Evolutionary conservation across 2,113 vertebrate genomes (phyloP), one percentile per base, ranked within the genome.

Genomic region (Onychorhynchus coronatus): DNA sequence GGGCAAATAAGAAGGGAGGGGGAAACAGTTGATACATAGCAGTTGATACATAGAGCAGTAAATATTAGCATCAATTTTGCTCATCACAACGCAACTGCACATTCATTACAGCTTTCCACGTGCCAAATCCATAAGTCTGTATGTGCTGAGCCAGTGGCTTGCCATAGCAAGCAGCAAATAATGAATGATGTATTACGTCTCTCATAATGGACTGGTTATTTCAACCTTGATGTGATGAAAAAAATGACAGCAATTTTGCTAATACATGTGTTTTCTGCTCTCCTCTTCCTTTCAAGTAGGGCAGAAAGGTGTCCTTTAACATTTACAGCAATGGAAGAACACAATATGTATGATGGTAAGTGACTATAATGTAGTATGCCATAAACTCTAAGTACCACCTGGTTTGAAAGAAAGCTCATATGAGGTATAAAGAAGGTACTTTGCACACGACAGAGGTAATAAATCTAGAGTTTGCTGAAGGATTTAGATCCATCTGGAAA

Each of bases 201-300:
- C 73, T 75, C 63, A 16, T 84, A 94, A 86, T 66, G 88, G 92
- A 95, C 87, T 91, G 91, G 77, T 87, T 94, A 88, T 82, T 89
- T 91, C 93, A 84, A n/a, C 89, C 67, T 91, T 83, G 93, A 94
- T 77, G 88, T 73, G 70, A 87, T 91, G 73, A 91, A 97, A 95
- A 85, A 95, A 96, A 96, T 96, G 78, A 92, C 84, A 94, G 92
- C 89, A 90, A 74, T 96, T 97, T 94, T 85, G 85, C 88, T 95
- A 96, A 97, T 93, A 97, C 92, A 91, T 79, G 77, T 66, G 49
- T 63, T 95, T 95, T 94, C 77, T 91, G 67, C 83, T 91, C 85
- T 68, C 37, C 25, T 18, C 27, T 75, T 73, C 59, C 84, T 78
- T 85, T 76, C 62, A 83, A 89, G 84, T 4, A 84, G 91, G 78